phyloP scores from a whole-genome alignment of 2,888 invertebrate species.

The Subacronicta megacephala region DNA sequence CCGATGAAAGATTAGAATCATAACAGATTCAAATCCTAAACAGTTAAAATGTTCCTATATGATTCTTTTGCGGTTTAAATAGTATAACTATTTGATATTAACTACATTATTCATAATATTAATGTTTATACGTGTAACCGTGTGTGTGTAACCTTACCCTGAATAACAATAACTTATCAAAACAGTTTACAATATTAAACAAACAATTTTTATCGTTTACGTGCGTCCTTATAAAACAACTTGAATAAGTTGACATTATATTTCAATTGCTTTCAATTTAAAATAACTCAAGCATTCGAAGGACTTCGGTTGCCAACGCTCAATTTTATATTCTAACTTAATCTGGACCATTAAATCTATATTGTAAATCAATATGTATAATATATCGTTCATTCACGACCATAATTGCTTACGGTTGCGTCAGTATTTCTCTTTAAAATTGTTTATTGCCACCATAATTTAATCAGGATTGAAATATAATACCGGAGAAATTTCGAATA shows the following conservation, averaged over 20 bases:
- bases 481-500: slow-evolving; percentile 68
- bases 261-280: slow-evolving; percentile 39
- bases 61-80: background rate
- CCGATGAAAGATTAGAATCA: too few species aligned
- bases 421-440: slow-evolving; percentile 70
- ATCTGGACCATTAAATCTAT: slow-evolving; percentile 48
- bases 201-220: slow-evolving; percentile 30
- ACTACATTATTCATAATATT: slow-evolving; percentile 6
- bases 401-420: slow-evolving; percentile 70
- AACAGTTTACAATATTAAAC: slow-evolving; percentile 22
- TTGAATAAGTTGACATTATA: slow-evolving; percentile 11
- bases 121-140: slow-evolving; percentile 6
- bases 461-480: slow-evolving; percentile 77
- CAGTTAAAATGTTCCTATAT: too few species aligned
- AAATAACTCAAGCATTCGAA: slow-evolving; percentile 41
- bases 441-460: slow-evolving; percentile 73
- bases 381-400: slow-evolving; percentile 63
- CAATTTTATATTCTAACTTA: slow-evolving; percentile 45
- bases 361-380: slow-evolving; percentile 62
- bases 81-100: background rate
- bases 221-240: slow-evolving; percentile 11
- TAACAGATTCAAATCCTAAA: too few species aligned
- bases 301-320: slow-evolving; percentile 19
- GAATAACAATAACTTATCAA: slow-evolving; percentile 27
- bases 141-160: too few species aligned